Evolutionary conservation across 2,888 invertebrate species (phyloP), one percentile per base, ranked within the genome.

Genomic region (Ennomos quercinarius): DNA sequence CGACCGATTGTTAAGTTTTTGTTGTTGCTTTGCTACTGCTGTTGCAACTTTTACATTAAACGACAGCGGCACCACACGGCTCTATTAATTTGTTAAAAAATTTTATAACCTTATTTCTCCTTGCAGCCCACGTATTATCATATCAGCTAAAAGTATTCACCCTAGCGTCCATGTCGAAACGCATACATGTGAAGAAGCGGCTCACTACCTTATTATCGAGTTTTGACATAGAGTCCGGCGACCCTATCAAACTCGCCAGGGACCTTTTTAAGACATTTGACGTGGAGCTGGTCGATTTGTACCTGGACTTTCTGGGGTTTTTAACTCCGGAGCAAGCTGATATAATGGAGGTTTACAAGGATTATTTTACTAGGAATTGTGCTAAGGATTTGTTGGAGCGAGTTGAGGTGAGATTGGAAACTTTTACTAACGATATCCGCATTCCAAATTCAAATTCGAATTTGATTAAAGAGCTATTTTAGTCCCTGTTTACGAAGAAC

Each of bases 251-350:
- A 0, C 61, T 91, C 0, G 77, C 80, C 0, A 58, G 61, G 0
- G 43, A 74, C 0, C 11, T 91, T 0, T 74, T 73, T 13, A 68
- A 70, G 3, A 53, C 68, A 0, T 80, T 80, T 6, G 73, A 71
- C 0, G 64, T 67, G 0, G 84, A 84, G 0, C 63, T 86, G 1
- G 56, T 80, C 0, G 87, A 89, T 9, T 38, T 89, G 34, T 86
- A 82, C 41, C 81, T 78, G 9, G 92, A 91, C 37, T 90, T 92
- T 58, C 11, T 88, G 0, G 80, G 78, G 0, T 89, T 90, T 56
- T 73, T 92, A 0, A 91, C 86, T 0, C 72, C 87, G 0, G 82
- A 83, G 5, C 92, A 92, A 50, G 91, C 86, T 0, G 88, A 87
- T 1, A 64, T 64, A 2, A 45, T 86, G 0, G 74, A 78, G 0